Base-by-base conservation (phyloP, 2,888 invertebrate species). In the Caenorhabditis sp. region DNA sequence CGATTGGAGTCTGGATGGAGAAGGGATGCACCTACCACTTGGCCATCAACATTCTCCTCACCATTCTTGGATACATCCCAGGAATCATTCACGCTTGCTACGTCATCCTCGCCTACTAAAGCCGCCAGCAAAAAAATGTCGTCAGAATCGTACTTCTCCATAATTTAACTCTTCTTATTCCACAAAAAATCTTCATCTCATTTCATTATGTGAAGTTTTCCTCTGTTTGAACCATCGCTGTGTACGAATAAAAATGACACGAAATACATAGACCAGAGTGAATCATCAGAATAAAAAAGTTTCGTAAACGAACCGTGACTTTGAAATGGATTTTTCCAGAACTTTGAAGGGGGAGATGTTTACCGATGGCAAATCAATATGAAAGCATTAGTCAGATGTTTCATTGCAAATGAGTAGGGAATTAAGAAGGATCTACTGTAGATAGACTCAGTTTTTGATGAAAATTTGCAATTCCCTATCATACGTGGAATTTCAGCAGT, bases 21-120 rank as follows among this genome's bases (percentile, higher is more conserved):
- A 87, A 87, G 51, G 89, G 89, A 38, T 89, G 88, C 82, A 81
- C 75, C 56, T 86, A 85, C 70, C 86, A 89, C 47, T 68, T 89
- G 73, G 86, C 86, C 24, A 89, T 89, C 81, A 80, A 80, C 82
- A 88, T 88, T 64, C 85, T 89, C 22, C 86, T 89, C 70, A 89
- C 89, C 24, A 80, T 89, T 10, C 87, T 89, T 59, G 89, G 89
- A 59, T 89, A 87, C 81, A 88, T 89, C 64, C 89, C 89, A n/a
- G 89, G 89, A 59, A 85, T 88, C 70, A 88, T 89, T 64, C 80
- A 88, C 80, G 88, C 88, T 44, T 84, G 85, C 76, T 87, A 87
- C 77, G 81, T 88, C 79, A 88, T 88, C 54, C 68, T 83, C 24
- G 85, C 79, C 51, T 86, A 83, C 56, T 84, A 82, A 80, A 56